These are phyloP conservation scores for Anodontia alba DNA, from an alignment of 2,888 invertebrate species.

Conservation along the genomic window DNA sequence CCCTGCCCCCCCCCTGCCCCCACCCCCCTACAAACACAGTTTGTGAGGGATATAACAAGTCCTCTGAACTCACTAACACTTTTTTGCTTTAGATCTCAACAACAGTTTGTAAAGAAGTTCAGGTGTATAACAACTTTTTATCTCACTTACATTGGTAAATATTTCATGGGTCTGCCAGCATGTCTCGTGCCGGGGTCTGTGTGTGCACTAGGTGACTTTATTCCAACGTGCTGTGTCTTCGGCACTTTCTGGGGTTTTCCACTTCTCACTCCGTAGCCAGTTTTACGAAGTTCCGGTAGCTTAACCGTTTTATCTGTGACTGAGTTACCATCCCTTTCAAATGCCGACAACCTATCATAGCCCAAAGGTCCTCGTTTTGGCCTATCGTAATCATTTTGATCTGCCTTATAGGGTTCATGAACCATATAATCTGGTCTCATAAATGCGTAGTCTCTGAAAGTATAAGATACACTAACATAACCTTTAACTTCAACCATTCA, in stretches of 20 bases:
- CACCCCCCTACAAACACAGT: too few species aligned
- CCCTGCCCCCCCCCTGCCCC: too few species aligned
- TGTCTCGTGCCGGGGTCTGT: constrained; percentile 47
- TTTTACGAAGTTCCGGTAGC: constrained; percentile 71
- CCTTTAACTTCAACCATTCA: too few species aligned
- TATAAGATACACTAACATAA: too few species aligned
- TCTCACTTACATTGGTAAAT: constrained; percentile 67
- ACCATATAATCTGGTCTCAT: constrained; percentile 83
- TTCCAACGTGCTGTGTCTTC: constrained; percentile 33
- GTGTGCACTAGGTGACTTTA: constrained; percentile 50
- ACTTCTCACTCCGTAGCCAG: constrained; percentile 73
- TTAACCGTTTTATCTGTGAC: constrained; percentile 78
- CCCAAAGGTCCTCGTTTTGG: constrained; percentile 67
- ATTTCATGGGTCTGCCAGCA: constrained; percentile 54
- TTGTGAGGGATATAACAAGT: too few species aligned
- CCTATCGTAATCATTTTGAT: constrained; percentile 83
- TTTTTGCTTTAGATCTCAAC: too few species aligned
- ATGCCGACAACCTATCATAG: constrained; percentile 68
- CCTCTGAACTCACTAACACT: too few species aligned
- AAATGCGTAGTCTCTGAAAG: constrained; percentile 75
- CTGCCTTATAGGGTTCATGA: constrained; percentile 86
- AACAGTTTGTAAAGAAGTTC: too few species aligned
- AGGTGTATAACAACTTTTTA: too few species aligned
- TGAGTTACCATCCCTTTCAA: constrained; percentile 66
- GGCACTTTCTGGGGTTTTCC: constrained; percentile 62